Evolutionary conservation across 2,888 invertebrate genomes (phyloP).

Genomic region (Himalopsyche japonica): DNA sequence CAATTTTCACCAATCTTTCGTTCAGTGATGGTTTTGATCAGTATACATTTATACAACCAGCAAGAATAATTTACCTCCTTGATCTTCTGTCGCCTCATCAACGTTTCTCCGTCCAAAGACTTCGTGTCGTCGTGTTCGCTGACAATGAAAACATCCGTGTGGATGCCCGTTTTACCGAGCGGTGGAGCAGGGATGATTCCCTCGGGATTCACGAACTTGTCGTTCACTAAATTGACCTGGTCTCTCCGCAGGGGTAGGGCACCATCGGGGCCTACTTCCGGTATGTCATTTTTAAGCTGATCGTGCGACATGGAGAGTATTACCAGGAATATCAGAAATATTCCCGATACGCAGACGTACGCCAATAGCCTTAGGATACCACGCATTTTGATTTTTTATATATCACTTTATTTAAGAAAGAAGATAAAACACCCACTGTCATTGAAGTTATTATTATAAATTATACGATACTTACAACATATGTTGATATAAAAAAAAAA

Average conservation of each 20-base stretch:
- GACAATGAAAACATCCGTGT: background rate
- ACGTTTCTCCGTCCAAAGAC: constrained; percentile 46
- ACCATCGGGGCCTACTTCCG: background rate
- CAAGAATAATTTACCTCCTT: constrained; percentile 47
- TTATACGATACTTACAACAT: too few relatives aligned
- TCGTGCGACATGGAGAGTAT: background rate
- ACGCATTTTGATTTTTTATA: constrained; percentile 10
- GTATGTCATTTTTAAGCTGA: background rate
- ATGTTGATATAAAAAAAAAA: too few relatives aligned
- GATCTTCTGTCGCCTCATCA: constrained; percentile 49
- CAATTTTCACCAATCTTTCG: too few relatives aligned
- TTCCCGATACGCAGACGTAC: background rate
- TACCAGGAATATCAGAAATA: constrained; percentile 3
- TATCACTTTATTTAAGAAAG: background rate
- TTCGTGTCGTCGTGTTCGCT: constrained; percentile 10
- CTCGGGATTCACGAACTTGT: background rate
- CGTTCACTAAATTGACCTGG: background rate
- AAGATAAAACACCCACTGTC: background rate
- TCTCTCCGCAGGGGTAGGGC: background rate
- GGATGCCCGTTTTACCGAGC: background rate
- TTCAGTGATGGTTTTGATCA: too few relatives aligned
- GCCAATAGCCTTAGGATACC: constrained; percentile 3
- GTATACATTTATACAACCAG: background rate
- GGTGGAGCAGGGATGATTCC: background rate
- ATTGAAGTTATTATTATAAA: background rate